phyloP scores from a whole-genome alignment of 2,888 invertebrate species.

The Caenorhabditis sp. region DNA sequence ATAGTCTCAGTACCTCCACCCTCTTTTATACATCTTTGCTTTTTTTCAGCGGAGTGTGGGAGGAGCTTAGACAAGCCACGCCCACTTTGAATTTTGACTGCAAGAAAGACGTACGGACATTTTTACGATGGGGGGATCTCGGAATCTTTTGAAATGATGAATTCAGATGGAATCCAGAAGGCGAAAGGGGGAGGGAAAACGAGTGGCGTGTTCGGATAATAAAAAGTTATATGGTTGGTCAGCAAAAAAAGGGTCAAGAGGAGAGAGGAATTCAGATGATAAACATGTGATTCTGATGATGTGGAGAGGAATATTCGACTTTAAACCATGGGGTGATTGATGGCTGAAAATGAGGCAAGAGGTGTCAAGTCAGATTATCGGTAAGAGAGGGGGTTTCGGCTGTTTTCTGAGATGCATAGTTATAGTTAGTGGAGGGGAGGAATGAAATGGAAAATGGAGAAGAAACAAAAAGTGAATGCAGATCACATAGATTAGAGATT shows the following conservation, averaged over 20 bases:
- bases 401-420: slow-evolving; percentile 18
- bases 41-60: slow-evolving; percentile 17
- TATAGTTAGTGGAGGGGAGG: neutral
- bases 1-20: neutral
- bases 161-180: slow-evolving; percentile 24
- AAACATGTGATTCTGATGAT: slow-evolving; percentile 36
- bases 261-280: slow-evolving; percentile 29
- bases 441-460: slow-evolving; percentile 3
- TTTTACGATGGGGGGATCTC: slow-evolving; percentile 26
- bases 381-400: neutral
- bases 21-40: slow-evolving; percentile 26
- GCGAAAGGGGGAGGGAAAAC: neutral
- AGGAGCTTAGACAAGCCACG: slow-evolving; percentile 18
- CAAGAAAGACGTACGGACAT: slow-evolving; percentile 16
- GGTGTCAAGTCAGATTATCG: slow-evolving; percentile 21
- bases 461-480: slow-evolving; percentile 12
- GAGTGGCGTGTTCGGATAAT: slow-evolving; percentile 27
- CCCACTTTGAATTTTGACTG: slow-evolving; percentile 36
- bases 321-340: slow-evolving; percentile 32
- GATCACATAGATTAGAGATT: slow-evolving; percentile 30
- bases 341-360: slow-evolving; percentile 1
- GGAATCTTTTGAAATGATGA: slow-evolving; percentile 22
- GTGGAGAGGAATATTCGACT: slow-evolving; percentile 1
- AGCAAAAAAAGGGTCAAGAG: slow-evolving; percentile 29
- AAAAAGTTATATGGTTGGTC: slow-evolving; percentile 40